Base-by-base conservation (phyloP, 2,888 invertebrate genomes). In the Dolichopus griseipennis region DNA sequence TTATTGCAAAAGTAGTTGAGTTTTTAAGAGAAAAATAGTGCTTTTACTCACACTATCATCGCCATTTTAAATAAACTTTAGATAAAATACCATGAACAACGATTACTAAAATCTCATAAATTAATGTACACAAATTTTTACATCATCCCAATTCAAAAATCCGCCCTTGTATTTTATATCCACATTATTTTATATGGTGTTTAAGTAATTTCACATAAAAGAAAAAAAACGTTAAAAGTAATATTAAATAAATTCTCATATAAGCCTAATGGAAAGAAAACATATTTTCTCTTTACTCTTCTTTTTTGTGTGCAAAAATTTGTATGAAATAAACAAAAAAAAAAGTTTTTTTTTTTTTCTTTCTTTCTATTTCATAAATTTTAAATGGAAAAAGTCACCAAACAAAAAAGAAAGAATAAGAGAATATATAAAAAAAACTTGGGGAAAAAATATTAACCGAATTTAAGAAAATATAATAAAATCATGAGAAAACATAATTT, bases 221-320 rank as follows among this genome's bases (percentile, higher is more conserved):
- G 18, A 18, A 15, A 12, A 52, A 34, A 65, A 65, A 65, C 27
- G 18, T 9, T 4, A 65, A 34, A 34, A 34, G 65, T 43, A 33
- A 65, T 41, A 41, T 63, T 34, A 52, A 27, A 62, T 62, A 62
- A 22, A 62, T 62, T 62, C 61, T 62, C 8, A 10, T 22, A 22
- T 62, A 62, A 64, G 65, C 65, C 66, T 20, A 79, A 52, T 52
- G 52, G 52, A 52, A 52, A 52, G 52, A 52, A 52, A 52, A 52
- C 52, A 52, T 52, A 52, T 52, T 52, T 52, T 52, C 15, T 52
- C 2, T 15, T n/a, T 2, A 18, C 18, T n/a, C 18, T 3, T 52
- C 2, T 52, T 12, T n/a, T 52, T 1, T n/a, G 18, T 18, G n/a
- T 15, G 15, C n/a, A n/a, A n/a, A n/a, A n/a, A n/a, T n/a, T n/a